Conservation (phyloP, 1,140 invertebrate species). For the Odontomachus brunneus region DNA sequence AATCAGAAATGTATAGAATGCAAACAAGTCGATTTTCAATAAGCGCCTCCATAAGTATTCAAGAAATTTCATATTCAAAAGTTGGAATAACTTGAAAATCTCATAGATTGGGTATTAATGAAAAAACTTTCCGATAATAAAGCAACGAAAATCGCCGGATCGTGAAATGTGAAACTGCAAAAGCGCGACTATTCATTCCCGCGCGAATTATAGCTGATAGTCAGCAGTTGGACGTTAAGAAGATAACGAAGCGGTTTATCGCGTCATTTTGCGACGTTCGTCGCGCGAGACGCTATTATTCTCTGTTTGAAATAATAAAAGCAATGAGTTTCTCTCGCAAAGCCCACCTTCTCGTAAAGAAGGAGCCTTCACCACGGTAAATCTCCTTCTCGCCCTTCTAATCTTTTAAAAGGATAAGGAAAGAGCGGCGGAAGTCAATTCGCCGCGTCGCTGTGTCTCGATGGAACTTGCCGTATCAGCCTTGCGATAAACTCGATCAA, state of each 20-base stretch:
- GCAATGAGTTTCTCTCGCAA: slow-evolving; percentile 51
- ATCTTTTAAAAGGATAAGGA: slow-evolving; percentile 59
- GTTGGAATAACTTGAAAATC: not conserved
- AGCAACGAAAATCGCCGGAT: not conserved
- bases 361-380: slow-evolving; percentile 50
- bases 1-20: not conserved
- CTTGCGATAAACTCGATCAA: slow-evolving; percentile 6
- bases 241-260: slow-evolving; percentile 52
- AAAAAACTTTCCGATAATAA: not conserved
- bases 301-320: slow-evolving; percentile 62
- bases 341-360: slow-evolving; percentile 44
- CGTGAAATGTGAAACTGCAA: not conserved
- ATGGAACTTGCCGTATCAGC: slow-evolving; percentile 33
- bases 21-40: no score
- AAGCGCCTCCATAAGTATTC: no score
- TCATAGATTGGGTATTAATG: slow-evolving; percentile 5
- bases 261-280: slow-evolving; percentile 12
- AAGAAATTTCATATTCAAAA: not conserved
- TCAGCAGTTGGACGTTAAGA: slow-evolving; percentile 20
- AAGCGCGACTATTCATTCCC: slow-evolving; percentile 7
- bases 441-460: slow-evolving; percentile 39
- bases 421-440: slow-evolving; percentile 53
- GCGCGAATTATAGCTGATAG: slow-evolving; percentile 25
- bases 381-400: slow-evolving; percentile 55
- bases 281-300: slow-evolving; percentile 44